Evolutionary conservation across 2,888 invertebrate species (phyloP), one percentile per base, ranked within the genome.

Genomic region (Melieria omissa): DNA sequence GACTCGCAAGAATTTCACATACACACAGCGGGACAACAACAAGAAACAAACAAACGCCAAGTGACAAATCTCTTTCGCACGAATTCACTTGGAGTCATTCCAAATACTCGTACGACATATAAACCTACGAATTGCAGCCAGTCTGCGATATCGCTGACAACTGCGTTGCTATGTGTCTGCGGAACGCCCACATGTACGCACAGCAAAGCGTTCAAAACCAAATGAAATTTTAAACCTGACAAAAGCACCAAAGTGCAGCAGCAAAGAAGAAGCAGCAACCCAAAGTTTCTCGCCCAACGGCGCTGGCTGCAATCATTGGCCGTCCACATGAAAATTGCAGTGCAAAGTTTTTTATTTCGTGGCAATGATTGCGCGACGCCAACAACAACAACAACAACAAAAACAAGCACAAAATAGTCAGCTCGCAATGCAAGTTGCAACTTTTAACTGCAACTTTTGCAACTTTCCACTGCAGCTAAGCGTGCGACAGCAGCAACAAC

Each of bases 51-150:
- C 57, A 70, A 41, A 57, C 63, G 64, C 62, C 64, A 14, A 64
- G n/a, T 47, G 70, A 58, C 65, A 70, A 70, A 70, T 70, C 70
- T 70, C 61, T 58, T 70, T 64, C 65, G 52, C 70, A 52, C 49
- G 64, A 64, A 64, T 70, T 70, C 70, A 65, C 65, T 70, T 70
- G 57, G 70, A 63, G 41, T 41, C 55, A 57, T 45, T 69, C 63
- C 63, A 63, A 69, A 69, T 63, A 63, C 29, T 16, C 66, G 8
- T 46, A 16, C 29, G 16, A 29, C 9, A 62, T 45, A 46, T 46
- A 42, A 60, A 42, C 42, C 4, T 7, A 14, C 7, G 14, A 62
- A 3, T 45, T 12, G 8, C 14, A 14, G 5, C 29, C 16, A 46
- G 42, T 47, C 16, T 29, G 1, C 29, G 29, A 29, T 29, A 29